These are phyloP conservation scores for Typhlomys cinereus DNA, from an alignment of 2,113 vertebrate species.

Conservation along the genomic window DNA sequence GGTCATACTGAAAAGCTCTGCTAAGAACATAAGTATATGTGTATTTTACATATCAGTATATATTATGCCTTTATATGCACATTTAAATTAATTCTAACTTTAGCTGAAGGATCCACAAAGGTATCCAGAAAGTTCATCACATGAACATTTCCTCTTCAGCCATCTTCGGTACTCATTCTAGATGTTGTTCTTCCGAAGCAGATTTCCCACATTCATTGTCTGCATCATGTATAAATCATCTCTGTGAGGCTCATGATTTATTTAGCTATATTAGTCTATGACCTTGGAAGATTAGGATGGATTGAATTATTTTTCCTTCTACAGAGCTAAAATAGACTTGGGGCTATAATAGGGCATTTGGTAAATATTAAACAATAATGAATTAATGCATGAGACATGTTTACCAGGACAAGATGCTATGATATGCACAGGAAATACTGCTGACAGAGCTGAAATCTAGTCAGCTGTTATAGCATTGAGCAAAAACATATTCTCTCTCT, in stretches of 20 bases:
- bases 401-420: background rate
- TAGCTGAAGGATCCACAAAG: background rate
- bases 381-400: background rate
- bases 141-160: background rate
- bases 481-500: background rate
- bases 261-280: background rate
- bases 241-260: background rate
- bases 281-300: background rate
- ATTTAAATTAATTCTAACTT: background rate
- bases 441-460: background rate
- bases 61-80: background rate
- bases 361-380: background rate
- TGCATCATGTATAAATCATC: background rate
- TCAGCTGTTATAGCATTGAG: background rate
- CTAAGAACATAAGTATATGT: background rate
- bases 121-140: background rate
- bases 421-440: background rate
- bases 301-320: conserved; percentile 28
- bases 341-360: background rate
- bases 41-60: too few relatives aligned
- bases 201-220: background rate
- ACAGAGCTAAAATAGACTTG: background rate
- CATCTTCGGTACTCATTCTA: background rate
- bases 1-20: background rate
- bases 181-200: background rate